Base-by-base conservation (phyloP, 2,113 vertebrate genomes). In the Eira barbara region DNA sequence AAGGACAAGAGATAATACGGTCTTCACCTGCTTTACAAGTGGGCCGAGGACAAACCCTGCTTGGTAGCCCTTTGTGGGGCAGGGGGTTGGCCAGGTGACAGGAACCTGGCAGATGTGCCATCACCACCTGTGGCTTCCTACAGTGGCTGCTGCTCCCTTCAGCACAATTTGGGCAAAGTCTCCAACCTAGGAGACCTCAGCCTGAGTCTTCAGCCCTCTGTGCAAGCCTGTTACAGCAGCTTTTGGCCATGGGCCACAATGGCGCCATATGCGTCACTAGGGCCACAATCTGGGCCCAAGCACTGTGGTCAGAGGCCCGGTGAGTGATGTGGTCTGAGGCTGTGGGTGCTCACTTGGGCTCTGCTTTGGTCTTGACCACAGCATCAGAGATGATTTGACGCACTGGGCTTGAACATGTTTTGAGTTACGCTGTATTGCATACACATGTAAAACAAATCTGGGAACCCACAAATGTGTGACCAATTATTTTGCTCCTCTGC, bases 401-500 rank as follows among this genome's bases (percentile, higher is more conserved):
- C 34, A 49, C 59, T 73, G 79, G 95, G 45, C 52, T 85, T 18
- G n/a, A 93, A 85, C 80, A 80, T 88, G 96, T 87, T 98, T 97
- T 97, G 74, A 95, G 94, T 97, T 93, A 96, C 0, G 2, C 27
- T 61, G 73, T 79, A 90, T 92, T 91, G 78, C 73, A 91, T 42
- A 67, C 92, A 91, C 81, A 95, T 92, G 95, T 89, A 91, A 95
- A 93, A 96, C 96, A 96, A 84, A 98, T 98, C 98, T 98, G 97
- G 97, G 95, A 98, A 94, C 93, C 96, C 93, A 45, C 86, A 88
- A 97, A 93, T 91, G 86, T 98, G 96, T 93, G 97, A 95, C 91
- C 97, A 95, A 96, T 98, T 98, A 96, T 97, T 97, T 97, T 98
- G 91, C 93, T 97, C 95, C 94, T 98, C 96, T 93, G 74, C 74